Conservation (phyloP, 23 tunicate genomes). For the Phallusia fumigata region DNA sequence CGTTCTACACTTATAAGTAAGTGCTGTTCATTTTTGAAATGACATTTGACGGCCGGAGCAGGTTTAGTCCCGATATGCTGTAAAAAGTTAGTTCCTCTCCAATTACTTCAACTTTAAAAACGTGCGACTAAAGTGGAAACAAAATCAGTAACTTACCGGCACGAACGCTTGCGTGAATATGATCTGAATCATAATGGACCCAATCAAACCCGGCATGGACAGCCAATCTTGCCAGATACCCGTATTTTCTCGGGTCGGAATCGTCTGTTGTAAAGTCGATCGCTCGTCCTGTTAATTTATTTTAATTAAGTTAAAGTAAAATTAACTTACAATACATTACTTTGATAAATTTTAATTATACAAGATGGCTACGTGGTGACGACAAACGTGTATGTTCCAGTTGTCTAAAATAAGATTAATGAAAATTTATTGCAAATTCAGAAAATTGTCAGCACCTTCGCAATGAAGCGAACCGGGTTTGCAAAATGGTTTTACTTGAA, state of each 20-base stretch:
- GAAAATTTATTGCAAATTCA: too few relatives aligned
- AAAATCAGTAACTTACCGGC: slow-evolving; percentile 23
- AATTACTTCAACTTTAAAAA: too few relatives aligned
- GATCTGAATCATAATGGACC: slow-evolving; percentile 28
- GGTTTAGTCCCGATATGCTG: too few relatives aligned
- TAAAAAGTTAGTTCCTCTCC: too few relatives aligned
- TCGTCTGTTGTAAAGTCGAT: slow-evolving; percentile 37
- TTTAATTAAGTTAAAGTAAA: not conserved
- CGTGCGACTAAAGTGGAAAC: too few relatives aligned
- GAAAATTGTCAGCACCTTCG: slow-evolving; percentile 22
- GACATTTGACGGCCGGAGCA: too few relatives aligned
- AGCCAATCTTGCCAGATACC: slow-evolving; percentile 33
- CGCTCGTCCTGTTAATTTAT: slow-evolving; percentile 26
- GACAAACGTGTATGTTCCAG: too few relatives aligned
- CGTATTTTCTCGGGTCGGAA: slow-evolving; percentile 18
- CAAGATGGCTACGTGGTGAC: too few relatives aligned
- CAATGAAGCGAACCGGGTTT: slow-evolving; percentile 31
- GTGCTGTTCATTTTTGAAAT: too few relatives aligned
- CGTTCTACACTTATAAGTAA: not conserved
- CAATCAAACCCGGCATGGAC: slow-evolving; percentile 48
- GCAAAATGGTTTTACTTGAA: not conserved
- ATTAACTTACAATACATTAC: too few relatives aligned
- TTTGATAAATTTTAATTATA: too few relatives aligned
- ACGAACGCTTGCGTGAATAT: slow-evolving; percentile 41
- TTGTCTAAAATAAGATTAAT: too few relatives aligned